phyloP scores from a whole-genome alignment of 2,797 vertebrate genomes.

The Enteromius radiatus region DNA sequence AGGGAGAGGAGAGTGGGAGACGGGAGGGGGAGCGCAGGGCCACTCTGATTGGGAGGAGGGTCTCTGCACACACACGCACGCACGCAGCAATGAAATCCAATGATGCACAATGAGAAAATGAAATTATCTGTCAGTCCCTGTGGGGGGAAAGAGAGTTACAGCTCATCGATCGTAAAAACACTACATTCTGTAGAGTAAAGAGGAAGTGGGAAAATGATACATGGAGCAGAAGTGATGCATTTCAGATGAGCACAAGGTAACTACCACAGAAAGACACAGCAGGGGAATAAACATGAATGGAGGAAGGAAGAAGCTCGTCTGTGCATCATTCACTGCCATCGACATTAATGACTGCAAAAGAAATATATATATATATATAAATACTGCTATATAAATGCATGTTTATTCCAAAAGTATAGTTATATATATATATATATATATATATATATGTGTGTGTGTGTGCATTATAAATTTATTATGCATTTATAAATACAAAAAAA shows the following conservation, averaged over 20 bases:
- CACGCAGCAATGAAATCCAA: slow-evolving; percentile 20
- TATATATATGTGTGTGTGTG: too few relatives aligned
- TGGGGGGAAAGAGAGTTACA: neutral
- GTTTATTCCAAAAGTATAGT: too few relatives aligned
- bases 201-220: slow-evolving; percentile 17
- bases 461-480: too few relatives aligned
- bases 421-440: too few relatives aligned
- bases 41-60: slow-evolving; percentile 35
- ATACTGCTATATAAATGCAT: too few relatives aligned
- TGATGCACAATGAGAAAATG: slow-evolving; percentile 29
- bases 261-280: neutral
- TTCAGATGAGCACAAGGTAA: slow-evolving; percentile 1
- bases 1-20: slow-evolving; percentile 30
- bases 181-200: neutral
- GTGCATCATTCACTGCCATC: neutral
- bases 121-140: neutral
- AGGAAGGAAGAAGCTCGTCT: neutral
- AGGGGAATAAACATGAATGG: neutral
- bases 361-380: neutral
- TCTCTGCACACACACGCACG: neutral
- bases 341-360: neutral
- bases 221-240: neutral
- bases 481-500: too few relatives aligned
- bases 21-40: slow-evolving; percentile 14
- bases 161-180: neutral